Evolutionary conservation across 2,113 vertebrate genomes (phyloP).

Genomic region (Neolamprologus kungweensis): DNA sequence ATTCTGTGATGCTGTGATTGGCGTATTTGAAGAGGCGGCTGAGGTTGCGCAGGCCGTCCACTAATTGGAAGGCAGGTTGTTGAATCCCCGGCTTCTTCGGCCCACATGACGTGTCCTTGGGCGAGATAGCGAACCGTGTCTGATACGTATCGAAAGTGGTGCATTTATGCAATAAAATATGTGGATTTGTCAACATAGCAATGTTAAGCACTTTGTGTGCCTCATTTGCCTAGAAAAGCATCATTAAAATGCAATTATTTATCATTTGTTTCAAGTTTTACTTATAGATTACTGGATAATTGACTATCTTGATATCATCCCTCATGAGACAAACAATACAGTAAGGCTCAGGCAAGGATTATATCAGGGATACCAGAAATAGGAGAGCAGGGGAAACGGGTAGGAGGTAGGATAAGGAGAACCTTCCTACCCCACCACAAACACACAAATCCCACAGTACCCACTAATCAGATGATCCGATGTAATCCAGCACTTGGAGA

Average conservation of each 20-base stretch:
- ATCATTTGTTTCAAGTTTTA: not conserved
- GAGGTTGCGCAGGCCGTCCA: not conserved
- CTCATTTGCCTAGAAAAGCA: not conserved
- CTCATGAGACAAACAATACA: not conserved
- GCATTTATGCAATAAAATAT: not conserved
- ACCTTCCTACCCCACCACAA: not conserved
- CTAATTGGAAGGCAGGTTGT: not conserved
- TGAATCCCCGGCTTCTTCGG: not conserved
- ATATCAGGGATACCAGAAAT: not conserved
- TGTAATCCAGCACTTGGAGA: not conserved
- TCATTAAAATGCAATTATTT: not conserved
- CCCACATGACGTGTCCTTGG: not conserved
- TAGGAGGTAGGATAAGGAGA: not conserved
- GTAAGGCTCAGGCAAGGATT: not conserved
- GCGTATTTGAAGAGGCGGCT: not conserved
- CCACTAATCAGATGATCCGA: not conserved
- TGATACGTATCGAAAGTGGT: not conserved
- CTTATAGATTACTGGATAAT: not conserved
- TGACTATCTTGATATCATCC: not conserved
- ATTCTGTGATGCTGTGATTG: not conserved
- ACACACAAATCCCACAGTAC: not conserved
- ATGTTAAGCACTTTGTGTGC: not conserved
- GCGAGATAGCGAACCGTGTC: rapidly evolving
- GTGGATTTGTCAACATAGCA: not conserved
- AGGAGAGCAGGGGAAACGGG: not conserved